A percentile compares a stretch with the other conserved stretches of the same genome.
Evolutionary conservation across 1,140 invertebrate species (phyloP).

Genomic region (Dendroctonus valens): DNA sequence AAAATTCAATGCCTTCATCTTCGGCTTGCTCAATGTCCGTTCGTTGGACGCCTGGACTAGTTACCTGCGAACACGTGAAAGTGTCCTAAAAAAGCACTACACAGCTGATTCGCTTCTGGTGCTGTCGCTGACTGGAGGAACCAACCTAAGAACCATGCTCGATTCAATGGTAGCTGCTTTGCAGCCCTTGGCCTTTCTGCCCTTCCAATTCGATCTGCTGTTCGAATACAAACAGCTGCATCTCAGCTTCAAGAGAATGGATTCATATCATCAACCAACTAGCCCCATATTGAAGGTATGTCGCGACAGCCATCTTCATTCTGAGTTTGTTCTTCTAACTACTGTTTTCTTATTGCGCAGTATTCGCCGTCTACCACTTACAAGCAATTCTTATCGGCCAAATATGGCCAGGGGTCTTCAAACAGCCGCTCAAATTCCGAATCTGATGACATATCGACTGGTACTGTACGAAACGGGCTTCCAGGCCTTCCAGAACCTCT

Average conservation of each 20-base stretch:
- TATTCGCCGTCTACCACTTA: conserved; percentile 36
- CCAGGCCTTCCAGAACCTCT: conserved; percentile 50
- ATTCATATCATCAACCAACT: conserved; percentile 48
- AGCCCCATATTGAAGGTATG: conserved; percentile 48
- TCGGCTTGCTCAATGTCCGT: conserved; percentile 79
- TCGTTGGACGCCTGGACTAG: conserved; percentile 84
- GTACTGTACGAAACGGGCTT: conserved; percentile 40
- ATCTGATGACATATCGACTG: conserved; percentile 42
- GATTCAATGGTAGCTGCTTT: conserved; percentile 72
- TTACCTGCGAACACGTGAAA: conserved; percentile 77
- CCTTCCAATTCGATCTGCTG: conserved; percentile 77
- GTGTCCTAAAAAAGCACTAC: conserved; percentile 80
- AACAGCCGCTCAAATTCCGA: conserved; percentile 57
- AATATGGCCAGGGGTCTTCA: conserved; percentile 56
- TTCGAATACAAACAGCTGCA: conserved; percentile 77
- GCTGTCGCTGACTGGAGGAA: conserved; percentile 64
- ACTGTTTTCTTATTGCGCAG: conserved; percentile 20
- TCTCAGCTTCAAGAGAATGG: conserved; percentile 69
- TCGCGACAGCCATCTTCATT: too few relatives aligned
- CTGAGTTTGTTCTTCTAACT: not conserved
- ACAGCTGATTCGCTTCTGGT: conserved; percentile 68
- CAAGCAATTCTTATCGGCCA: conserved; percentile 59
- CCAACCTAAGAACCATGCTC: conserved; percentile 62
- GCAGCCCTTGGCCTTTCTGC: conserved; percentile 71
- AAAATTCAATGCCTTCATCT: conserved; percentile 87